Base-by-base conservation (phyloP, 2,888 invertebrate genomes). In the Leucophenga maculata region DNA sequence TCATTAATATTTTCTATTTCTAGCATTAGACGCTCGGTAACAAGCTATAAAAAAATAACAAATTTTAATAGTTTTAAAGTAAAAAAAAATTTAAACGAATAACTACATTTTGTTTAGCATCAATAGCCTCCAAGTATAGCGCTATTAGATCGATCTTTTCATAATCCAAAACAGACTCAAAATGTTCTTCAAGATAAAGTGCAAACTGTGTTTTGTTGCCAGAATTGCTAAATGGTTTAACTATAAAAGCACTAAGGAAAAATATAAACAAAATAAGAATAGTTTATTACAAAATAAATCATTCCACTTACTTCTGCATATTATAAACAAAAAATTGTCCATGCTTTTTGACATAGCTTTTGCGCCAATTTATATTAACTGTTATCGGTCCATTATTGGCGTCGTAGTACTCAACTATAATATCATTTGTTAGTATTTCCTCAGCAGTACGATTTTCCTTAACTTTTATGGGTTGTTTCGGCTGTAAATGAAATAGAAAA, bases 1-100 rank as follows among this genome's bases (percentile, higher is more conserved):
- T 93, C 93, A 79, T 93, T 93, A 80, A 91, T 88, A 82, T 93
- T 92, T 14, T 89, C 86, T 71, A 93, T 91, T 1, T 89, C 90
- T 22, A 93, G 89, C 0, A 91, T 90, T 72, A 93, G 87, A 6
- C 39, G 8, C 1, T 3, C 22, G 1, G 55, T 9, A 55, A 14
- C 39, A 14, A 1, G 55, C 55, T 26, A 26, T 26, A 55, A 26
- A 20, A n/a, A 50, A 1, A 50, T 50, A 18, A 6, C 1, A 18
- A 50, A 50, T 8, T 32, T 8, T 54, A 54, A 18, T 3, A 26
- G 26, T 26, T 26, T 26, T 26, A 26, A 26, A 26, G 26, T 39
- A 6, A 6, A 39, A 39, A 39, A 39, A 39, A 11, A 39, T 39
- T 39, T 8, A 39, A 39, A 39, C 8, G 8, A 6, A 32, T 32